Evolutionary conservation across 2,888 invertebrate species (phyloP).

Genomic region (Teleogryllus oceanicus): DNA sequence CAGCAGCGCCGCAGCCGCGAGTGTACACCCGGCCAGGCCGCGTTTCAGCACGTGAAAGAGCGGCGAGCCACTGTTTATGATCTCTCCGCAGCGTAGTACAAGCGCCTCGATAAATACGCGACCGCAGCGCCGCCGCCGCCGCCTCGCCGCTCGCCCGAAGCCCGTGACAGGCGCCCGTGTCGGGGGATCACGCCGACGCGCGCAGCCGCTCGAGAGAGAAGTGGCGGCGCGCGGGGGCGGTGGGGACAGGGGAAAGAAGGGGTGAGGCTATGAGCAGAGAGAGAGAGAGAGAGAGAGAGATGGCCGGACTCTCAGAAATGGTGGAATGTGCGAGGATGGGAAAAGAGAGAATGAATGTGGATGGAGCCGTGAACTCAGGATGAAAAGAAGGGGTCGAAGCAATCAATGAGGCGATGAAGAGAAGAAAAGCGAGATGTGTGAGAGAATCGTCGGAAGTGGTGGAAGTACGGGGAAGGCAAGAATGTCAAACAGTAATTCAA

Average conservation of each 20-base stretch:
- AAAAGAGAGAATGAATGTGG: no score
- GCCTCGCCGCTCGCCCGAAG: not conserved
- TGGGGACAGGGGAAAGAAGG: not conserved
- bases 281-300: not conserved
- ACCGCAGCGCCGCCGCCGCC: not conserved
- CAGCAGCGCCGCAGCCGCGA: not conserved
- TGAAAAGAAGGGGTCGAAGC: no score
- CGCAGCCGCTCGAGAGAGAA: not conserved
- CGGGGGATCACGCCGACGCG: not conserved
- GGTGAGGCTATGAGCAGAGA: not conserved
- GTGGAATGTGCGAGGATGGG: no score
- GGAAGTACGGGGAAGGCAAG: no score
- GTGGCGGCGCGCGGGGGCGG: not conserved
- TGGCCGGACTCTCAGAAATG: no score
- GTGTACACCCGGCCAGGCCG: not conserved
- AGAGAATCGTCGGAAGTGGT: no score
- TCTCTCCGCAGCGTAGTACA: slow-evolving; percentile 3
- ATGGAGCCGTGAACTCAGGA: no score
- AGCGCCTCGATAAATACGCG: slow-evolving; percentile 6
- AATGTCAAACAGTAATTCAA: no score
- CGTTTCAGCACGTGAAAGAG: slow-evolving; percentile 18
- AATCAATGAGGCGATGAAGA: no score
- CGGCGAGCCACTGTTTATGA: not conserved
- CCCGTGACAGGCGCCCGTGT: not conserved
- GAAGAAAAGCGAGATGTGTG: no score